Evolutionary conservation across 2,888 invertebrate species (phyloP).

Genomic region (Microdon myrmicae): DNA sequence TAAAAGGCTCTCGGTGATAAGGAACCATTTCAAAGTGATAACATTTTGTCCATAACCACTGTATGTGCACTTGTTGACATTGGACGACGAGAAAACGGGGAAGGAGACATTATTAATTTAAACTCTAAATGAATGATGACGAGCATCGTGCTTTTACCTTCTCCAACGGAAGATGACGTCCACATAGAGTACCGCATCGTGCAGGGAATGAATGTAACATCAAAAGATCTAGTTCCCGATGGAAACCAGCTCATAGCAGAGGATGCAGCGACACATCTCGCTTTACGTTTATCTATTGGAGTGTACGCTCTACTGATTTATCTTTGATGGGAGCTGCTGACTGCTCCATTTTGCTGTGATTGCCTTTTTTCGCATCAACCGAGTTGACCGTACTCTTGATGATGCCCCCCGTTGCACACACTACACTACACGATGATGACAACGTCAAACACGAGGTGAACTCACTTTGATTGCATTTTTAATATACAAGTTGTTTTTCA

Average conservation of each 20-base stretch:
- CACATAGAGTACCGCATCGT: slow-evolving; percentile 5
- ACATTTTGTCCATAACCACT: no score
- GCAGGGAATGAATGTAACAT: slow-evolving; percentile 19
- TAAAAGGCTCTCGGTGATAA: not conserved
- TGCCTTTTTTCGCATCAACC: slow-evolving; percentile 23
- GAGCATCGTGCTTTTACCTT: slow-evolving; percentile 29
- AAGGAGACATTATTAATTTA: slow-evolving; percentile 51
- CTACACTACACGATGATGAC: slow-evolving; percentile 10
- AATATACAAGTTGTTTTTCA: not conserved
- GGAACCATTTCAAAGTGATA: not conserved
- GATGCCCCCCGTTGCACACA: slow-evolving; percentile 2
- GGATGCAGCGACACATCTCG: slow-evolving; percentile 39
- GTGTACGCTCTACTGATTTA: slow-evolving; percentile 43
- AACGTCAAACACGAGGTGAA: not conserved
- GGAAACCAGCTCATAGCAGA: slow-evolving; percentile 21
- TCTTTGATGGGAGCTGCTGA: slow-evolving; percentile 37
- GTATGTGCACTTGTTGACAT: slow-evolving; percentile 8
- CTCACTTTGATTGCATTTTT: slow-evolving; percentile 8
- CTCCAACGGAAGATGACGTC: slow-evolving; percentile 13
- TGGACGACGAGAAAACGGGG: no score
- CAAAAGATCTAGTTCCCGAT: slow-evolving; percentile 38
- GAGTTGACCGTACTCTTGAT: slow-evolving; percentile 7
- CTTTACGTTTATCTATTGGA: slow-evolving; percentile 34
- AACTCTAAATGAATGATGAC: slow-evolving; percentile 49
- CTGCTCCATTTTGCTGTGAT: slow-evolving; percentile 40